Evolutionary conservation across 2,113 vertebrate species (phyloP).

Genomic region (Saccopteryx bilineata): DNA sequence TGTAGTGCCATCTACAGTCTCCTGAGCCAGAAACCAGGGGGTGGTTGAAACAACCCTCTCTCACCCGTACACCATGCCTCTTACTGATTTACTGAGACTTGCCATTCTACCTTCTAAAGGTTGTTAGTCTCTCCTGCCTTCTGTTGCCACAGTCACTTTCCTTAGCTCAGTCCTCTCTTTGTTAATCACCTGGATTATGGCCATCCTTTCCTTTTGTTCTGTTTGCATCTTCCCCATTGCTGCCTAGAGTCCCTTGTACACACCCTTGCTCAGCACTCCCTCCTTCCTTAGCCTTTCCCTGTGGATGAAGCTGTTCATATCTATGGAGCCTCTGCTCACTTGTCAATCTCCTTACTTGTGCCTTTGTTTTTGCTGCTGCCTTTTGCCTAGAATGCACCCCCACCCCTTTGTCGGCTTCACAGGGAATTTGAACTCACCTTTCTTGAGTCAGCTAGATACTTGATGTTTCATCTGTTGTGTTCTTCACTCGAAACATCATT

Average conservation of each 20-base stretch:
- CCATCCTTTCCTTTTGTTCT: neutral
- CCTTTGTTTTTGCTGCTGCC: neutral
- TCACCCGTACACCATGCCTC: neutral
- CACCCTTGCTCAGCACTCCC: rapidly evolving
- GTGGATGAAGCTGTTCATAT: neutral
- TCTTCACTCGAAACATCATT: neutral
- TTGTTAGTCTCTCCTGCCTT: neutral
- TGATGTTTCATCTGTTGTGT: neutral
- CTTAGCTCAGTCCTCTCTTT: neutral
- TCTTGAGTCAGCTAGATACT: neutral
- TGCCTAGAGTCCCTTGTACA: neutral
- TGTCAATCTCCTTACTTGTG: neutral
- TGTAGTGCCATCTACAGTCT: neutral
- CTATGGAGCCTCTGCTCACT: neutral
- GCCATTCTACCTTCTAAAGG: neutral
- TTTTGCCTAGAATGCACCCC: neutral
- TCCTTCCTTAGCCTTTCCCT: neutral
- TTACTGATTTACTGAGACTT: neutral
- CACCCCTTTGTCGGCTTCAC: neutral
- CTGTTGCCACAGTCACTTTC: neutral
- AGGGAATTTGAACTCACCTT: neutral
- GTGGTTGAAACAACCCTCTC: neutral
- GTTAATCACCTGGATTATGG: neutral
- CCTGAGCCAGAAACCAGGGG: neutral
- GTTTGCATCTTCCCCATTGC: neutral